Percentiles rank a stretch among this genome's conserved stretches.
Conservation (phyloP, 2,888 invertebrate genomes). For the Tenthredo amoena region DNA sequence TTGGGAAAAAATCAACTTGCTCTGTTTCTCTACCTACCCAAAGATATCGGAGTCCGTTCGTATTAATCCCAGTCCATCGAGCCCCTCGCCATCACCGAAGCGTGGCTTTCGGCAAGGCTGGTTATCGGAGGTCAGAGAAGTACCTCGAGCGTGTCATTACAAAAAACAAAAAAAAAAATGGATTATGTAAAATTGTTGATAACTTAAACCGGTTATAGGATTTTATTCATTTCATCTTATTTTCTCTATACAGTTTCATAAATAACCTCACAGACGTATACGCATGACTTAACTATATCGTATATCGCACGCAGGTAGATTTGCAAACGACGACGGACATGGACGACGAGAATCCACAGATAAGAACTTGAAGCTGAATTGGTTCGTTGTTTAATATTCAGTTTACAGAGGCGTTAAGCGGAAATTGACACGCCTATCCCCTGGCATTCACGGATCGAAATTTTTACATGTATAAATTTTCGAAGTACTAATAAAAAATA, state of each 20-base stretch:
- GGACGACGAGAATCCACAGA: background rate
- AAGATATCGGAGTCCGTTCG: background rate
- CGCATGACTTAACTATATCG: too few species aligned
- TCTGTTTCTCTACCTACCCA: background rate
- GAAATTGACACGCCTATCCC: too few species aligned
- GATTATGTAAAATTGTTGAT: background rate
- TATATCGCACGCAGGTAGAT: background rate
- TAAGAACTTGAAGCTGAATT: background rate
- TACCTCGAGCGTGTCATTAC: slow-evolving; percentile 31
- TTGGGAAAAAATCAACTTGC: background rate
- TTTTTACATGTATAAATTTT: background rate
- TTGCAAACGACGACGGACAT: background rate
- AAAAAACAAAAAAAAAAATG: background rate
- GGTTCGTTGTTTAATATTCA: background rate
- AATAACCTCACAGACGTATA: background rate
- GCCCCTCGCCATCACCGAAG: background rate
- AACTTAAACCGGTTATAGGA: background rate
- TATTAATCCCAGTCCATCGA: background rate
- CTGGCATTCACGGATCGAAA: too few species aligned
- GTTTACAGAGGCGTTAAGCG: background rate
- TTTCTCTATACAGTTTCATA: background rate
- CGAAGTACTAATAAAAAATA: background rate
- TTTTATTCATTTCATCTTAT: background rate
- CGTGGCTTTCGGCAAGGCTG: slow-evolving; percentile 34
- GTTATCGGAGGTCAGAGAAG: slow-evolving; percentile 39